Percentiles rank a stretch among this genome's conserved stretches.
Evolutionary conservation across 2,797 vertebrate species (phyloP).

Genomic region (Astyanax mexicanus): DNA sequence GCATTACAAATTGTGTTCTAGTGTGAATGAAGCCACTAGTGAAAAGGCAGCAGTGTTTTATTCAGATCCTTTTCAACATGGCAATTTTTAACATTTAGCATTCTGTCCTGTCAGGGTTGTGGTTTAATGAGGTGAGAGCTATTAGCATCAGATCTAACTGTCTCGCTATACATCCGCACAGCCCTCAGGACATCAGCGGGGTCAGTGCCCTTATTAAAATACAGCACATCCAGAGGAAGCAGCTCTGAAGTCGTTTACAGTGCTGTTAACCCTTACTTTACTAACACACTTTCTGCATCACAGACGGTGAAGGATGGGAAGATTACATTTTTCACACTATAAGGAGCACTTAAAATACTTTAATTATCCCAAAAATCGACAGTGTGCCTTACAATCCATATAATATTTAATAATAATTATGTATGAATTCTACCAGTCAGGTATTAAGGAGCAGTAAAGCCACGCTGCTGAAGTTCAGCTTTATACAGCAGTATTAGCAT

Average conservation of each 20-base stretch:
- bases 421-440: no score
- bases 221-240: background rate
- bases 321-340: no score
- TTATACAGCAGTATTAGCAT: no score
- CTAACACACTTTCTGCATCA: no score
- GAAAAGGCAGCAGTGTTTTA: background rate
- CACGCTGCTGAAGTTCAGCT: no score
- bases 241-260: background rate
- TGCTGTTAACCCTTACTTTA: constrained; percentile 17
- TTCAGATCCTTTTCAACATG: constrained; percentile 5
- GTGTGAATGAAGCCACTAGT: constrained; percentile 24
- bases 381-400: no score
- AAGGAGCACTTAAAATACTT: no score
- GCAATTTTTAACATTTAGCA: background rate
- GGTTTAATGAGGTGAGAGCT: constrained; percentile 16
- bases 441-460: no score
- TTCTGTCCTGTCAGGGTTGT: background rate
- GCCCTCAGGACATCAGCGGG: constrained; percentile 18
- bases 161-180: constrained; percentile 13
- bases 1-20: no score
- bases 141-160: constrained; percentile 15
- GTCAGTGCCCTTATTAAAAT: constrained; percentile 25
- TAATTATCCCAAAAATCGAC: no score
- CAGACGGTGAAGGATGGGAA: no score
- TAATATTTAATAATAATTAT: no score